Percentiles rank a stretch among this genome's conserved stretches.
These are phyloP conservation scores for Lepus townsendii DNA, from an alignment of 2,797 vertebrate genomes.

Conservation along the genomic window DNA sequence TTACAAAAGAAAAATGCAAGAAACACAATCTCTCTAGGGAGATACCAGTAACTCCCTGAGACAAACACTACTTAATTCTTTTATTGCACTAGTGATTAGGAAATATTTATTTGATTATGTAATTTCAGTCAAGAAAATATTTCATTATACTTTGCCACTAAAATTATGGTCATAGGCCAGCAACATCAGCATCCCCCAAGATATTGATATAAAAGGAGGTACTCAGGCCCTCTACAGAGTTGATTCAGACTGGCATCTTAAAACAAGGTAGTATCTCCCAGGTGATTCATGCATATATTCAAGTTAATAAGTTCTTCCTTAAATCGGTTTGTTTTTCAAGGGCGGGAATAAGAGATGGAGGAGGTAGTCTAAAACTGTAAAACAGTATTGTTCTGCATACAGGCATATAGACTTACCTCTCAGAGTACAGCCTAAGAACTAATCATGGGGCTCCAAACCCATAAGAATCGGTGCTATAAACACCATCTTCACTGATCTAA, in stretches of 20 bases:
- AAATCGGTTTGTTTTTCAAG: background rate
- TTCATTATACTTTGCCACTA: background rate
- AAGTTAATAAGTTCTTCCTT: background rate
- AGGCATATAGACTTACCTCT: too few species aligned
- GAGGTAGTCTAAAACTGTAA: too few species aligned
- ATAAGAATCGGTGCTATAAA: too few species aligned
- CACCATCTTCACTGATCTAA: too few species aligned
- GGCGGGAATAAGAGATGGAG: too few species aligned
- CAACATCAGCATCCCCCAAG: background rate
- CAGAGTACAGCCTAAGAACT: too few species aligned
- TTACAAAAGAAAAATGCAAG: background rate
- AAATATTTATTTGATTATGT: slow-evolving; percentile 40
- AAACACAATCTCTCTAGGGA: background rate
- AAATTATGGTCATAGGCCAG: background rate
- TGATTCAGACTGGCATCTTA: background rate
- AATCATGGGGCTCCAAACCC: too few species aligned
- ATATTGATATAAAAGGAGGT: background rate
- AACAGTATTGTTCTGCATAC: too few species aligned
- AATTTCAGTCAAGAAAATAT: background rate
- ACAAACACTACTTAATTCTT: background rate
- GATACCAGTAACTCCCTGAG: background rate
- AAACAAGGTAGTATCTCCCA: background rate
- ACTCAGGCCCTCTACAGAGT: background rate
- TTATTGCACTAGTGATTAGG: background rate
- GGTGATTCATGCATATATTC: background rate